phyloP scores from a whole-genome alignment of 2,113 vertebrate genomes.

The Agapornis roseicollis region DNA sequence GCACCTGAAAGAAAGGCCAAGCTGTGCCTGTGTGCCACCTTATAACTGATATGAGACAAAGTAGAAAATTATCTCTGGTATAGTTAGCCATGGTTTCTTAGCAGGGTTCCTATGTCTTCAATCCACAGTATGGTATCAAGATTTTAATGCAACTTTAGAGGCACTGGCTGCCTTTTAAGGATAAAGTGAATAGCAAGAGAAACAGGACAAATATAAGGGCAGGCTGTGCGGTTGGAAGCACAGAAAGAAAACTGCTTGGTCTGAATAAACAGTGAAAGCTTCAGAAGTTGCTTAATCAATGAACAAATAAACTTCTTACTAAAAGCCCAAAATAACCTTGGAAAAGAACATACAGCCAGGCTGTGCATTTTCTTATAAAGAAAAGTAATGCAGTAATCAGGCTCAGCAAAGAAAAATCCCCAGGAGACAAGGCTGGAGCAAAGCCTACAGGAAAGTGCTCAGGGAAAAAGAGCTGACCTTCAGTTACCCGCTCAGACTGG shows the following conservation, averaged over 20 bases:
- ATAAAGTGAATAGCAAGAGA: background rate
- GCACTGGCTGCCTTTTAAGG: background rate
- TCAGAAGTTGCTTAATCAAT: background rate
- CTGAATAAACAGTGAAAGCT: background rate
- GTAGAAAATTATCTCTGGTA: background rate
- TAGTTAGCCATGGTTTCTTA: background rate
- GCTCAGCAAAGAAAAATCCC: background rate
- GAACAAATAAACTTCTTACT: background rate
- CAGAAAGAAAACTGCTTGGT: background rate
- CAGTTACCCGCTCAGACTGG: background rate
- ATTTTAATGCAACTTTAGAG: background rate
- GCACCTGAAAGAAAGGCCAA: background rate
- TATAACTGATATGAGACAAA: background rate
- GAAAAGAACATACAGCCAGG: background rate
- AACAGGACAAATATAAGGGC: background rate
- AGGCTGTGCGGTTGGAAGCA: background rate
- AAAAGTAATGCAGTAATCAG: background rate
- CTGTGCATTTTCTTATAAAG: background rate
- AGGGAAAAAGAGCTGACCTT: background rate
- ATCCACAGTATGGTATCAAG: background rate
- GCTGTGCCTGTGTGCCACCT: background rate
- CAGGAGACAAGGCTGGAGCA: background rate
- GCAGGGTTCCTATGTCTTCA: background rate
- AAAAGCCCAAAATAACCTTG: background rate
- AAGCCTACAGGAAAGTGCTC: background rate